phyloP scores from a whole-genome alignment of 1,140 invertebrate genomes.

The Thereuonema tuberculata region DNA sequence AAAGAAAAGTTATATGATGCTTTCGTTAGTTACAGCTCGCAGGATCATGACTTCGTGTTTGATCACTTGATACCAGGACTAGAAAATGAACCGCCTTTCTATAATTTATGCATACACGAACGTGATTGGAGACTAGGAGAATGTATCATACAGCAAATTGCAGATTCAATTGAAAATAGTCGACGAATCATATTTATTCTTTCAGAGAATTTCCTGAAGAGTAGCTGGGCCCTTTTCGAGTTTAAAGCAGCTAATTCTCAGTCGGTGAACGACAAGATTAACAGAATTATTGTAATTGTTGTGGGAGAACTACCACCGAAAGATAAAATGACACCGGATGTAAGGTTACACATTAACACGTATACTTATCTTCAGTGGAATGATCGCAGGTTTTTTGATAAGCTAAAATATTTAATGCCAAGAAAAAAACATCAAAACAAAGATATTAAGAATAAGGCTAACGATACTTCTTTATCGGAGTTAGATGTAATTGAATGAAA shows the following conservation, averaged over 20 bases:
- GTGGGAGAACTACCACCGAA: constrained; percentile 46
- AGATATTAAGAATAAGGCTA: too few species aligned
- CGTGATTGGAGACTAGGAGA: not conserved
- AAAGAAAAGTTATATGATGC: constrained; percentile 67
- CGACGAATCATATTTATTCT: constrained; percentile 77
- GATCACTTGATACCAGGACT: constrained; percentile 37
- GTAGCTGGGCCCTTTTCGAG: constrained; percentile 86
- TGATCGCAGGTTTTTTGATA: constrained; percentile 87
- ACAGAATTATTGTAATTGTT: constrained; percentile 69
- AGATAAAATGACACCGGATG: constrained; percentile 77
- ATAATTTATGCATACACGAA: constrained; percentile 36
- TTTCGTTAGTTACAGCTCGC: constrained; percentile 83
- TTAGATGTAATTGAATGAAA: too few species aligned
- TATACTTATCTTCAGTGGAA: constrained; percentile 84
- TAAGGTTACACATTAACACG: constrained; percentile 78
- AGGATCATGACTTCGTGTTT: constrained; percentile 79
- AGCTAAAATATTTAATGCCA: constrained; percentile 74
- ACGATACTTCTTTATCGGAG: too few species aligned
- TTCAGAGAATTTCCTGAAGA: constrained; percentile 82
- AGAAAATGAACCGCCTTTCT: constrained; percentile 32
- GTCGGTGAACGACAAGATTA: constrained; percentile 57
- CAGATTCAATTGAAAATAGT: constrained; percentile 78
- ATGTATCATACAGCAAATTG: constrained; percentile 40
- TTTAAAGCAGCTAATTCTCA: constrained; percentile 84
- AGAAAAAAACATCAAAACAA: too few species aligned